Percentiles rank a stretch among this genome's conserved stretches.
These are phyloP conservation scores for Gobiocypris rarus DNA, from an alignment of 2,113 vertebrate species.

Conservation along the genomic window DNA sequence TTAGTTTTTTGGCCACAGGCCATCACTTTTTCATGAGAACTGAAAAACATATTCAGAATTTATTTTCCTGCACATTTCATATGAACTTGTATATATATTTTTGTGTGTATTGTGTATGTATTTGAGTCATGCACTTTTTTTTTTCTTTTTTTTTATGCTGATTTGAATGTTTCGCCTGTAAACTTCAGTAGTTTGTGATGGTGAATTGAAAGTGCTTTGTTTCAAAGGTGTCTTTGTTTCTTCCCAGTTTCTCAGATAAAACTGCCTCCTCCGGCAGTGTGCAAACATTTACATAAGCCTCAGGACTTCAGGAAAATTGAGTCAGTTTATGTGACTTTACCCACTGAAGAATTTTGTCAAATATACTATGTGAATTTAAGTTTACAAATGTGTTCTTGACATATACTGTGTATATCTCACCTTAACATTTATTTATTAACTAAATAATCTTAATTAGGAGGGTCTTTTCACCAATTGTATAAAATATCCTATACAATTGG, in stretches of 20 bases:
- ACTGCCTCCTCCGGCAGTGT: neutral
- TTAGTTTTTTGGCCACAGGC: constrained; percentile 3
- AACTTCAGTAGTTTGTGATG: neutral
- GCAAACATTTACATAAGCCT: neutral
- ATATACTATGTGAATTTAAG: neutral
- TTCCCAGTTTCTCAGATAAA: neutral
- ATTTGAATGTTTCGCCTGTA: neutral
- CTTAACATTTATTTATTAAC: neutral
- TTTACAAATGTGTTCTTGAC: neutral
- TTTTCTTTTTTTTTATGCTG: neutral
- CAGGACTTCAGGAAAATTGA: neutral
- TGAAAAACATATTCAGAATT: constrained; percentile 11
- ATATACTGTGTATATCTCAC: neutral
- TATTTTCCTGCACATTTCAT: constrained; percentile 35
- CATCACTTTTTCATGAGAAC: constrained; percentile 1
- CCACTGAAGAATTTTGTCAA: neutral
- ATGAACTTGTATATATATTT: constrained; percentile 19
- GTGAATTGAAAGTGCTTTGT: neutral
- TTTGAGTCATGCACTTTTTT: constrained; percentile 33
- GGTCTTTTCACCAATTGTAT: neutral
- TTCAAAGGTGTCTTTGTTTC: neutral
- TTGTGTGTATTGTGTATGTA: constrained; percentile 32
- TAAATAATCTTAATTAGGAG: neutral
- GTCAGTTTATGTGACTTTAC: neutral
- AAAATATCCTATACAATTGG: neutral